phyloP scores from a whole-genome alignment of 2,113 vertebrate species.

The Sylvilagus bachmani region DNA sequence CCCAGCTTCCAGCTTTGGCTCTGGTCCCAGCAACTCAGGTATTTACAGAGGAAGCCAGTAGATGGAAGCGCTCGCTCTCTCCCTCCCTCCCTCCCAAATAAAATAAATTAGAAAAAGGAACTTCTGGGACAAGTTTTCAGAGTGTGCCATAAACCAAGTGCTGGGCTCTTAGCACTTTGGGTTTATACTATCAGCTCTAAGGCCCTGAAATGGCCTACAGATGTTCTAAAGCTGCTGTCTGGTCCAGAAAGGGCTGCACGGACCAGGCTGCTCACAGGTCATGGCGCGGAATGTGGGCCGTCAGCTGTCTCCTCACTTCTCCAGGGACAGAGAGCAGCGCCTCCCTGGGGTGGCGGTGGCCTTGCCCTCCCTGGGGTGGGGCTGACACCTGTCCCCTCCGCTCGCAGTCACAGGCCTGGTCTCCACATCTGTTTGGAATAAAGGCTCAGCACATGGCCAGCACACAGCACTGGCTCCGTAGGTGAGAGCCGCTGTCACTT shows the following conservation, averaged over 20 bases:
- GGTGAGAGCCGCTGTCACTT: background rate
- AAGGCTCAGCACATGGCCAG: background rate
- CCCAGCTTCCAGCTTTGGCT: no score
- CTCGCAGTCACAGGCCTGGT: background rate
- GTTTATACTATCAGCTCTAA: background rate
- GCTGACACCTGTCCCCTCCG: no score
- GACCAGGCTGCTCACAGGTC: accelerated
- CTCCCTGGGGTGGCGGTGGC: no score
- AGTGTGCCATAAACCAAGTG: accelerated
- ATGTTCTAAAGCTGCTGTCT: accelerated
- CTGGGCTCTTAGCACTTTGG: background rate
- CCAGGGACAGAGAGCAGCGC: accelerated
- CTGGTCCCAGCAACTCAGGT: no score
- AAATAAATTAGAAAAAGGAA: no score
- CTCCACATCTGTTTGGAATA: accelerated
- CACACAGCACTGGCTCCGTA: accelerated
- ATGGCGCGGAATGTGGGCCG: accelerated
- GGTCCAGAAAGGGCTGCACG: accelerated
- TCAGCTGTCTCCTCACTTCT: no score
- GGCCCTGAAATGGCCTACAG: background rate
- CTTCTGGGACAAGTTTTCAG: accelerated
- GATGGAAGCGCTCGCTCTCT: no score
- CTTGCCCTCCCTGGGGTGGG: accelerated
- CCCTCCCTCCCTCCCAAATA: no score
- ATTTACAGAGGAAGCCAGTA: no score